Base-by-base conservation (phyloP, 92 coral and sea anemone genomes). In the Isaurus tuberculatus region DNA sequence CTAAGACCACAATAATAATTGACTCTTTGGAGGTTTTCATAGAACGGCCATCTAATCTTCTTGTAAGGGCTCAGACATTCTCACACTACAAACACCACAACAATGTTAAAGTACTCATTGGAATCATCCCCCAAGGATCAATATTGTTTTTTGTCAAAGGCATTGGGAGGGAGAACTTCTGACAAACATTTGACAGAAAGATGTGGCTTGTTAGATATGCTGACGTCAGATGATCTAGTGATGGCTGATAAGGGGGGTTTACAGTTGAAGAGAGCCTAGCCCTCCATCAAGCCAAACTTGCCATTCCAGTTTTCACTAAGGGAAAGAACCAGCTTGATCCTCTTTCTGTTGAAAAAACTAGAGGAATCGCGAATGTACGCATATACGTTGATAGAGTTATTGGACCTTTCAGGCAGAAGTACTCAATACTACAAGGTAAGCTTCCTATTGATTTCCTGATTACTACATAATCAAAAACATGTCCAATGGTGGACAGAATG, bases 81-180 rank as follows among this genome's bases (percentile, higher is more conserved):
- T 87, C 86, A 14, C 32, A 17, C 36, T 65, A 65, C 36, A 65
- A 65, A 29, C 70, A 65, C 34, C 70, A 65, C 40, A 88, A 88
- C 60, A 88, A 87, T 19, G 30, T 88, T 11, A 87, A 87, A 74
- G 81, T 82, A 8, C 55, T 87, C 34, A 87, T 87, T 82, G 91
- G 87, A 11, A 87, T 82, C 66, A 73, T 84, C 69, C 91, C 91
- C 27, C 91, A 87, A 82, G 87, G 91, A 63, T 72, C 78, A 65
- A 15, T 61, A n/a, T 14, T 27, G 70, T 32, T 65, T 65, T 17
- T 17, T 65, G n/a, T 27, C 19, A 23, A 32, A 28, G n/a, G 70
- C 70, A 23, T 65, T 36, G 70, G 70, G 70, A 11, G 42, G 37
- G 20, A 14, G 70, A 32, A 65, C 70, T 16, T 65, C 70, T 5